Evolutionary conservation across 1,140 invertebrate genomes (phyloP), one percentile per base, ranked within the genome.

Genomic region (Potamilus streckersoni): DNA sequence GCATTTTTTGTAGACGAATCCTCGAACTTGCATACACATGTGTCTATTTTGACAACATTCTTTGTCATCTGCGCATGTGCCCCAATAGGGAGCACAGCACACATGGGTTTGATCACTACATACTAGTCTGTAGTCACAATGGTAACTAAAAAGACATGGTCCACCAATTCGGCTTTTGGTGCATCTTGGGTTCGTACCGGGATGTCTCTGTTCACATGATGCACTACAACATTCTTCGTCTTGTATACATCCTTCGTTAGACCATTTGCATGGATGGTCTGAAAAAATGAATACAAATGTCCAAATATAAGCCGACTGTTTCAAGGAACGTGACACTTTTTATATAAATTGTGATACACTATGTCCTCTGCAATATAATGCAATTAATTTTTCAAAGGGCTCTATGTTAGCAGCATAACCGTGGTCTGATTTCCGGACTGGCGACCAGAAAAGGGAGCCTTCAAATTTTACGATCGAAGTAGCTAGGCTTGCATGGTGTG

Each of bases 181-280:
- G 71, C 84, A 85, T n/a, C 84, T 76, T 14, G 76, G 65, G 60
- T 82, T 82, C 15, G 84, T 84, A n/a, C 84, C 83, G 55, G 81
- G 80, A 68, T 85, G 83, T 20, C 70, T 76, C 19, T 79, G 71
- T 15, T 79, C 55, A 71, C 83, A 84, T 49, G 72, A 78, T 20
- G 68, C 60, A 62, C 83, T 84, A 59, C 84, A 85, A 62, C 84
- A 85, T 56, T 83, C 81, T 0, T 49, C 17, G 49, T 82, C 74
- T 1, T 57, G 64, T 12, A 63, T 59, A 64, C 84, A 85, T 14
- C 80, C 83, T 63, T 85, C 84, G 61, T 85, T 85, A 4, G 80
- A 78, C 78, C 81, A 85, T 73, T 85, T 84, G 77, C 83, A 85
- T 17, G 27, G 23, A 31, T 60, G 67, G 61, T 61, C 78, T 75